A percentile compares a stretch with the other conserved stretches of the same genome.
These are phyloP conservation scores for Chaenocephalus aceratus DNA, from an alignment of 2,113 vertebrate species.

Conservation along the genomic window DNA sequence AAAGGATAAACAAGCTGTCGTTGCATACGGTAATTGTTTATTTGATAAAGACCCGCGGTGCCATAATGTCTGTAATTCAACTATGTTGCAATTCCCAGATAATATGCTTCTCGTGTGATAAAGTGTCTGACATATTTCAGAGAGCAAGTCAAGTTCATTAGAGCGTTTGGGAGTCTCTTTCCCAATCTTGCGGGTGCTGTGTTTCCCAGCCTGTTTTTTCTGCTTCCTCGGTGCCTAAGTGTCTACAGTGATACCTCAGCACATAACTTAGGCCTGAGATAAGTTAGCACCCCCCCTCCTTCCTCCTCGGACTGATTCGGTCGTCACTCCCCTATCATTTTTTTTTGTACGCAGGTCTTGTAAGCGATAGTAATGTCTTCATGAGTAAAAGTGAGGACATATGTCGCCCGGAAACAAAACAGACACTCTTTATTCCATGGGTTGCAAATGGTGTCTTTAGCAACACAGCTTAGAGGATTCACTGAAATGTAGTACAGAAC, in stretches of 20 bases:
- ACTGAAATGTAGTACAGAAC: conserved; percentile 3
- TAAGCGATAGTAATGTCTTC: background rate
- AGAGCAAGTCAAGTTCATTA: conserved; percentile 83
- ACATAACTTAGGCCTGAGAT: conserved; percentile 97
- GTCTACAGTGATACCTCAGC: conserved; percentile 97
- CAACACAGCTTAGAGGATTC: background rate
- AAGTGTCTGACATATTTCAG: conserved; percentile 89
- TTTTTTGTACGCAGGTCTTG: conserved; percentile 45
- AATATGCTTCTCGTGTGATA: conserved; percentile 95
- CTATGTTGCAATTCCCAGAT: conserved; percentile 89
- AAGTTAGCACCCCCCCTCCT: conserved; percentile 81
- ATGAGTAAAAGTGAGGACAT: background rate
- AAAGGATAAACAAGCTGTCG: conserved; percentile 84
- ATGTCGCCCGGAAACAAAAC: background rate
- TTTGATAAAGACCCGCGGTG: conserved; percentile 91
- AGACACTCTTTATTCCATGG: too few species aligned
- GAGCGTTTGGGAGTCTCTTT: conserved; percentile 82
- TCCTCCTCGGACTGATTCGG: conserved; percentile 36
- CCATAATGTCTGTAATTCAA: conserved; percentile 95
- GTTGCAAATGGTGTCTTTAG: background rate
- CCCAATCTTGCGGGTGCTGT: conserved; percentile 81
- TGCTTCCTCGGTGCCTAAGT: conserved; percentile 92
- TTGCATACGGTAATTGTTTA: conserved; percentile 83
- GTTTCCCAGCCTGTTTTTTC: conserved; percentile 70
- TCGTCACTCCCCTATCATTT: conserved; percentile 57